These are phyloP conservation scores for Dolichomitus sp. DNA, from an alignment of 2,888 invertebrate species.

Conservation along the genomic window DNA sequence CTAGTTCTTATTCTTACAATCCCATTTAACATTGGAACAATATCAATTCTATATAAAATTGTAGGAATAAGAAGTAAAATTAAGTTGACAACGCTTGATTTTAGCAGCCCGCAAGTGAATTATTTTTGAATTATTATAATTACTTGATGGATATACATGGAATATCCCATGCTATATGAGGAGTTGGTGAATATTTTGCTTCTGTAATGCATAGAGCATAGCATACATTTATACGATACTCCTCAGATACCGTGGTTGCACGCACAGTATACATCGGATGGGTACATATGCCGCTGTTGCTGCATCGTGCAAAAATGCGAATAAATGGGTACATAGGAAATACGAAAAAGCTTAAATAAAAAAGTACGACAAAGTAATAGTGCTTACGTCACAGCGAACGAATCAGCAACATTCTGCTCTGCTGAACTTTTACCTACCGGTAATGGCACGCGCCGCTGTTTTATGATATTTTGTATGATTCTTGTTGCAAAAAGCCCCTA, in stretches of 20 bases:
- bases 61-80: no score
- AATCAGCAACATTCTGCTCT: constrained; percentile 44
- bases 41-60: no score
- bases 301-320: constrained; percentile 12
- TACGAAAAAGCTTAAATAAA: constrained; percentile 15
- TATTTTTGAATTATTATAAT: no score
- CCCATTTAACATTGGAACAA: no score
- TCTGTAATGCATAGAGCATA: constrained; percentile 11
- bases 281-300: constrained; percentile 32
- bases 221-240: constrained; percentile 27
- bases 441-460: constrained; percentile 34
- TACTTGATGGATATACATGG: no score
- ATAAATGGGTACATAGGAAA: constrained; percentile 13
- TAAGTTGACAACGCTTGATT: no score
- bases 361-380: constrained; percentile 15
- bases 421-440: constrained; percentile 42
- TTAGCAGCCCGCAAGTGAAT: no score
- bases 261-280: constrained; percentile 30
- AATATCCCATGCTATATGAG: neutral
- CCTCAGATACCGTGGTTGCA: constrained; percentile 9
- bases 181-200: constrained; percentile 1
- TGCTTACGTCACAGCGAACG: constrained; percentile 27
- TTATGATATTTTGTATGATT: constrained; percentile 9
- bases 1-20: no score
- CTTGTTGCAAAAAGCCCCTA: constrained; percentile 18